Conservation (phyloP, 2,888 invertebrate genomes). For the Thecophora atra region DNA sequence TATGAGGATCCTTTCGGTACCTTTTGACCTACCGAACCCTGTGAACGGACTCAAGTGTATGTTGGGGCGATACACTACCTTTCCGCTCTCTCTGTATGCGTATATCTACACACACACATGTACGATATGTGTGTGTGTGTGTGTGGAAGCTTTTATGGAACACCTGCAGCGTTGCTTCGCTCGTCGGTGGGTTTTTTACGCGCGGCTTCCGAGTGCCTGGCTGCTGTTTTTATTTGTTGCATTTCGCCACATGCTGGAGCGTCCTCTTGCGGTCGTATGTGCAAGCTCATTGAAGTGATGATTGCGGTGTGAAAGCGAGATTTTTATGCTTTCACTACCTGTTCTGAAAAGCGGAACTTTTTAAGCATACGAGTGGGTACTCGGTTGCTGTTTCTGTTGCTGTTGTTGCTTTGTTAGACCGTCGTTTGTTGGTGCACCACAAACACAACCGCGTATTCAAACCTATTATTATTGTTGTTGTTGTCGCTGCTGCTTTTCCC, state of each 20-base stretch:
- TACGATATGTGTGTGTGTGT: not conserved
- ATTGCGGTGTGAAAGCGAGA: slow-evolving; percentile 19
- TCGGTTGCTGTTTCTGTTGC: not conserved
- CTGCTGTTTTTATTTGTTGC: slow-evolving; percentile 1
- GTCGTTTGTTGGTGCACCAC: not conserved
- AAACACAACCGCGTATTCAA: too few species aligned
- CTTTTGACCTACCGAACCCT: slow-evolving; percentile 17
- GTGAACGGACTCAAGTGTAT: not conserved
- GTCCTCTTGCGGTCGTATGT: slow-evolving; percentile 26
- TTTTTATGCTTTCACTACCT: slow-evolving; percentile 21
- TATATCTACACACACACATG: too few species aligned
- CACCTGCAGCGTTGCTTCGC: slow-evolving; percentile 16
- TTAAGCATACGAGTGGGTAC: not conserved
- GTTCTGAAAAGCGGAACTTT: slow-evolving; percentile 18
- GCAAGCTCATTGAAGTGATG: slow-evolving; percentile 23
- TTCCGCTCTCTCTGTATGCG: not conserved
- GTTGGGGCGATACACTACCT: not conserved
- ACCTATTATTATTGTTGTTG: not conserved
- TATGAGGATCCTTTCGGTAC: slow-evolving; percentile 27
- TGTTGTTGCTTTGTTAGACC: not conserved
- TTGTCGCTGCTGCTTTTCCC: not conserved
- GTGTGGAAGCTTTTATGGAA: not conserved
- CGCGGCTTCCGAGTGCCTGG: not conserved
- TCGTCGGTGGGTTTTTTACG: not conserved
- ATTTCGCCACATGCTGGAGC: slow-evolving; percentile 4